phyloP scores from a whole-genome alignment of 2,113 vertebrate species.

The Hyaena hyaena region DNA sequence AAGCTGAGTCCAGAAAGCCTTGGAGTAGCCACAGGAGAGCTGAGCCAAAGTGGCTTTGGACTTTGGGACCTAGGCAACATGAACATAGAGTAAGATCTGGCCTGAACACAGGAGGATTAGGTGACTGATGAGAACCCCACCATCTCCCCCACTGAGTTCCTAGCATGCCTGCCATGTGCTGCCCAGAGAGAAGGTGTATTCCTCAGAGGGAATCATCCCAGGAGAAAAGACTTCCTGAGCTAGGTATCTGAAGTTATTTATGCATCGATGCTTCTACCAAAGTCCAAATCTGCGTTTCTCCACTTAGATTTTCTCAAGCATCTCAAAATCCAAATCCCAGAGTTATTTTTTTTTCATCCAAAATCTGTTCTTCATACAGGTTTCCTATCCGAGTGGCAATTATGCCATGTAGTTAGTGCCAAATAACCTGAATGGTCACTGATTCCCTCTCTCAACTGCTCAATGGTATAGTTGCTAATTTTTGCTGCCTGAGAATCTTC shows the following conservation, averaged over 20 bases:
- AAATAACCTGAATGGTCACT: background rate
- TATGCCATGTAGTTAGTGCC: background rate
- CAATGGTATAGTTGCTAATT: background rate
- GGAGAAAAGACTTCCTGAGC: background rate
- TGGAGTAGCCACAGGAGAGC: background rate
- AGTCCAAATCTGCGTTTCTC: background rate
- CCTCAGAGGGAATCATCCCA: background rate
- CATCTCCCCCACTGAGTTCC: accelerated
- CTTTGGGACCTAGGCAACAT: background rate
- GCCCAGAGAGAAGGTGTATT: background rate
- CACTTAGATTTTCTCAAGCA: background rate
- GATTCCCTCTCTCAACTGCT: background rate
- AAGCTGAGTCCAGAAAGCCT: background rate
- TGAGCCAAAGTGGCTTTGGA: background rate
- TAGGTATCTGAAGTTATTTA: background rate
- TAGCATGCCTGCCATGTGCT: background rate
- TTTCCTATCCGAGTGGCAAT: background rate
- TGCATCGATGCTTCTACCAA: too few species aligned
- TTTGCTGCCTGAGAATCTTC: background rate
- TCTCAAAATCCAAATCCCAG: background rate
- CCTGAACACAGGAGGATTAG: background rate
- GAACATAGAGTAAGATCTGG: background rate
- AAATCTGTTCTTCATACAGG: background rate
- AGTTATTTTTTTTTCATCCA: background rate
- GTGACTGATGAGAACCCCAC: background rate